phyloP scores from a whole-genome alignment of 1,140 invertebrate species.

The Trissolcus basalis region DNA sequence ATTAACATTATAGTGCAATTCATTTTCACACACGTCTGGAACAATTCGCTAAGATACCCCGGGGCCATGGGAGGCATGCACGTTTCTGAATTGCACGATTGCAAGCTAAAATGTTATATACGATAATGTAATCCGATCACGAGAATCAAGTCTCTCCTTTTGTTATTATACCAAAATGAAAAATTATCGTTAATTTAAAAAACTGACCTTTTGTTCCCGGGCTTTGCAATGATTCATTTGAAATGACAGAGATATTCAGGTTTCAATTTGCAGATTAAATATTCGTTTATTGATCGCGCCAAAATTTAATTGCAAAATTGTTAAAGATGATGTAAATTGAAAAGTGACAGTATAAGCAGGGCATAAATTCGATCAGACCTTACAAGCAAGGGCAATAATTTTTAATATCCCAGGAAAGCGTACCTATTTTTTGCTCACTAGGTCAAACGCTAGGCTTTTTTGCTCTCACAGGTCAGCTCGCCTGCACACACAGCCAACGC shows the following conservation, averaged over 20 bases:
- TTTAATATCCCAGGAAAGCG: constrained; percentile 31
- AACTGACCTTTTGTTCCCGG: too few relatives aligned
- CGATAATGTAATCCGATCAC: too few relatives aligned
- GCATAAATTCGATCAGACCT: not conserved
- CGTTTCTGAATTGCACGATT: too few relatives aligned
- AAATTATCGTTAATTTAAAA: too few relatives aligned
- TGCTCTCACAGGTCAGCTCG: constrained; percentile 42
- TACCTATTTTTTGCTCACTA: constrained; percentile 29
- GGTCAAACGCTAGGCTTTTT: constrained; percentile 44
- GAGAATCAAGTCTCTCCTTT: too few relatives aligned
- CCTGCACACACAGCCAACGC: constrained; percentile 16
- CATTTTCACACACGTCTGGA: constrained; percentile 9
- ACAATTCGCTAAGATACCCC: constrained; percentile 12
- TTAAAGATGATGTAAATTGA: not conserved
- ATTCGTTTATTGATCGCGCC: too few relatives aligned
- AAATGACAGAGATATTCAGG: too few relatives aligned
- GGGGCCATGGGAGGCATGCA: constrained; percentile 1
- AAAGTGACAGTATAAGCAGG: not conserved
- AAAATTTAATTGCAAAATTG: too few relatives aligned
- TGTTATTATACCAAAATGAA: too few relatives aligned
- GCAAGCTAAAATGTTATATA: too few relatives aligned
- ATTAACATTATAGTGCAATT: constrained; percentile 18
- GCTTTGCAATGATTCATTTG: too few relatives aligned
- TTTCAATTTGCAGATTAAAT: too few relatives aligned
- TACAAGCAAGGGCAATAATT: constrained; percentile 25